A percentile compares a stretch with the other conserved stretches of the same genome.
phyloP scores from a whole-genome alignment of 2,113 vertebrate genomes.

The Zosterops borbonicus region DNA sequence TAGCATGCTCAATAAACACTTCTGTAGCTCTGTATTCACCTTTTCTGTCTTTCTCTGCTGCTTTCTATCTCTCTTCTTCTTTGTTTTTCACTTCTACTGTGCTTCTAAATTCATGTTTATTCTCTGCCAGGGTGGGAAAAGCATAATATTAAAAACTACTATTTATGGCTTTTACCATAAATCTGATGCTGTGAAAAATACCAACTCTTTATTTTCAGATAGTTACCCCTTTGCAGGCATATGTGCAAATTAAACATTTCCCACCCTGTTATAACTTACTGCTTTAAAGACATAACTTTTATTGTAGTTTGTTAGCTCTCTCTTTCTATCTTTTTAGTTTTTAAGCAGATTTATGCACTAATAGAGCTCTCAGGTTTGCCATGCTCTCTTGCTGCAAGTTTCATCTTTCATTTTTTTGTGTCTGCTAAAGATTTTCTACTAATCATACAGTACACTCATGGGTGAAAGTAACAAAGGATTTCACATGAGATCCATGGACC shows the following conservation, averaged over 20 bases:
- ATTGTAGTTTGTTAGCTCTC: constrained; percentile 78
- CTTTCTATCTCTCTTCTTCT: constrained; percentile 78
- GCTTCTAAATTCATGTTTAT: constrained; percentile 83
- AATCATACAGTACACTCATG: constrained; percentile 51
- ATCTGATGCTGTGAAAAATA: constrained; percentile 71
- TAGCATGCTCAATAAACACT: constrained; percentile 99
- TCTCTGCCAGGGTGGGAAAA: constrained; percentile 82
- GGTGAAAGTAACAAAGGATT: not conserved
- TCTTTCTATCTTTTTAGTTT: constrained; percentile 74
- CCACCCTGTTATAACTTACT: constrained; percentile 80
- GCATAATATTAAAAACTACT: constrained; percentile 53
- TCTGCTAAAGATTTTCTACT: constrained; percentile 78
- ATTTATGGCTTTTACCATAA: constrained; percentile 67
- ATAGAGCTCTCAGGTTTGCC: constrained; percentile 79
- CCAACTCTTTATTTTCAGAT: constrained; percentile 46
- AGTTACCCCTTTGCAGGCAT: constrained; percentile 63
- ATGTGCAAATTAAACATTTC: constrained; percentile 73
- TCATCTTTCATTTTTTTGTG: constrained; percentile 78
- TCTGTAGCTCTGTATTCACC: constrained; percentile 90
- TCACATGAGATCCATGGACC: not conserved
- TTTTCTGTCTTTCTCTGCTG: constrained; percentile 86
- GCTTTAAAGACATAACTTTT: constrained; percentile 78
- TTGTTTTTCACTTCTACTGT: constrained; percentile 83
- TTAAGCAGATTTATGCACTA: constrained; percentile 76
- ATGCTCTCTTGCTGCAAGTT: constrained; percentile 80